Conservation (phyloP, 2,888 invertebrate species). For the Lepidocyrtoides sp. region DNA sequence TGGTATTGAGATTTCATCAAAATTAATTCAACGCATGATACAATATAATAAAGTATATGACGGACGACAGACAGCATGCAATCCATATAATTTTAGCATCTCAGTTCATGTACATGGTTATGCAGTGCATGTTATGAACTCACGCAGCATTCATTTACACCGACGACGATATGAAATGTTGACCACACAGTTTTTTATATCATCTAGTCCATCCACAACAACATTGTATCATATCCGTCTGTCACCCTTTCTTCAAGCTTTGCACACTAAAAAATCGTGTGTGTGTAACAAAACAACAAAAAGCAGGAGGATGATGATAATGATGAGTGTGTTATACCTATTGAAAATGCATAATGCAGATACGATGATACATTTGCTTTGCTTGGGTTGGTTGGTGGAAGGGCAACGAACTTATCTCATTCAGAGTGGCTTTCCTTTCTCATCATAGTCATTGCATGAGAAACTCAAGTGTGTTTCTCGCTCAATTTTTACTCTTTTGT, state of each 20-base stretch:
- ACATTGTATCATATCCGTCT: conserved; percentile 14
- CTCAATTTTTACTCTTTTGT: neutral
- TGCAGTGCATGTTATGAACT: neutral
- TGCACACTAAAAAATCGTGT: neutral
- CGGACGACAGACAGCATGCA: too few relatives aligned
- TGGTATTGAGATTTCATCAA: too few relatives aligned
- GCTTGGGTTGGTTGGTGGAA: conserved; percentile 61
- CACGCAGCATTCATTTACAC: too few relatives aligned
- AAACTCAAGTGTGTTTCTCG: neutral
- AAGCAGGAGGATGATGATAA: neutral
- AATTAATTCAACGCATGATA: too few relatives aligned
- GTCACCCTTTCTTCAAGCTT: conserved; percentile 27
- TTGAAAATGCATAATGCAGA: conserved; percentile 27
- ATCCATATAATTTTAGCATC: too few relatives aligned
- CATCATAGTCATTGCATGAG: conserved; percentile 55
- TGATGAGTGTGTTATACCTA: conserved; percentile 1
- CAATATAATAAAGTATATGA: too few relatives aligned
- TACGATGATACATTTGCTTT: conserved; percentile 45
- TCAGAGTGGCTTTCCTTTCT: conserved; percentile 70
- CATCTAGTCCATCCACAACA: neutral
- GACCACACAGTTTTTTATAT: neutral
- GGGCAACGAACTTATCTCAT: conserved; percentile 77
- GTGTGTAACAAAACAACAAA: neutral
- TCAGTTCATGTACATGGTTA: neutral
- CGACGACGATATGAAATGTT: too few relatives aligned